A percentile compares a stretch with the other conserved stretches of the same genome.
Evolutionary conservation across 2,888 invertebrate species (phyloP).

Genomic region (Orchesellides sinensis): DNA sequence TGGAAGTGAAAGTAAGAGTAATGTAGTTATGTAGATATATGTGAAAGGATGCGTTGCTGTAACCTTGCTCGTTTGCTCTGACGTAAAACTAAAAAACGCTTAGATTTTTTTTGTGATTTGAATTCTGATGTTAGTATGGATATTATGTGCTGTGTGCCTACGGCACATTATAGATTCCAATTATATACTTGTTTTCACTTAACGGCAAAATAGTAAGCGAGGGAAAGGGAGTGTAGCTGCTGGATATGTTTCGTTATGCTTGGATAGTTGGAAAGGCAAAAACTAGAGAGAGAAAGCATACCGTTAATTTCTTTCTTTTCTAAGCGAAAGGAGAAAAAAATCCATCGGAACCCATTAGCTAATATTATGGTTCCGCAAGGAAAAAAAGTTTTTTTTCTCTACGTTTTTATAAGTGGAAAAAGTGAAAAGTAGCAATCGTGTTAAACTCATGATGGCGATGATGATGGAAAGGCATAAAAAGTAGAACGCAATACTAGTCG

Average conservation of each 20-base stretch:
- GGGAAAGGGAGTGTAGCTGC: not conserved
- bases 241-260: conserved; percentile 1
- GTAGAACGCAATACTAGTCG: too few species aligned
- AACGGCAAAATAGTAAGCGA: not conserved
- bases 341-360: conserved; percentile 26
- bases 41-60: too few species aligned
- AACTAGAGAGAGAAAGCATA: not conserved
- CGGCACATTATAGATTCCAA: too few species aligned
- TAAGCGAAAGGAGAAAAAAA: not conserved
- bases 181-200: not conserved
- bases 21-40: too few species aligned
- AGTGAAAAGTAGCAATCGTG: not conserved
- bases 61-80: too few species aligned
- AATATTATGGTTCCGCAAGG: conserved; percentile 21
- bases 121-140: too few species aligned
- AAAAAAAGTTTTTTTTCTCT: conserved; percentile 1
- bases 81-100: too few species aligned
- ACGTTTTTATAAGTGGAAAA: not conserved
- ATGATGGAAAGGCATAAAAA: too few species aligned
- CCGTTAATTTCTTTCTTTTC: not conserved
- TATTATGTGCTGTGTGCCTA: too few species aligned
- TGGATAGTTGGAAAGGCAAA: not conserved
- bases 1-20: too few species aligned
- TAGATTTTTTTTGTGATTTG: too few species aligned
- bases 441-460: too few species aligned